Evolutionary conservation across 2,888 invertebrate genomes (phyloP).

Genomic region (Acrocera orbiculus): DNA sequence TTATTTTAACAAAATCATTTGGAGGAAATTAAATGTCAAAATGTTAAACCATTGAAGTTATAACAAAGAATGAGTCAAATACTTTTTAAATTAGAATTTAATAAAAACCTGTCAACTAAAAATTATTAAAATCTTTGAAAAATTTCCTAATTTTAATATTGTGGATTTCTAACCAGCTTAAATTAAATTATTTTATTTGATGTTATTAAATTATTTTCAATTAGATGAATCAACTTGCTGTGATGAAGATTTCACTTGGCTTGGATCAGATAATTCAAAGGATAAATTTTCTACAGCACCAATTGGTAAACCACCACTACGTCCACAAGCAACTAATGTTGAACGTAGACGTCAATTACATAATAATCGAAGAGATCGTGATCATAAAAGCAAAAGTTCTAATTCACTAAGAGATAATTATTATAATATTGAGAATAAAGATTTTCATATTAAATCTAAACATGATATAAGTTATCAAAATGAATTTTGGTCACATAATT

Average conservation of each 20-base stretch:
- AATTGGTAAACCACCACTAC: conserved; percentile 15
- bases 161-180: no score
- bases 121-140: no score
- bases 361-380: conserved; percentile 40
- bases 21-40: no score
- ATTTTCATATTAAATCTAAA: neutral
- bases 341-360: conserved; percentile 36
- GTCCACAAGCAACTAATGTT: conserved; percentile 33
- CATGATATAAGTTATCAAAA: neutral
- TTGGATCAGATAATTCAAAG: conserved; percentile 19
- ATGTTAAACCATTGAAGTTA: no score
- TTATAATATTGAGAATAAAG: conserved; percentile 19
- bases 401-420: conserved; percentile 37
- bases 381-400: conserved; percentile 45
- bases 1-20: no score
- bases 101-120: no score
- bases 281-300: conserved; percentile 7
- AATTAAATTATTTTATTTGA: no score
- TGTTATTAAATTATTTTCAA: no score
- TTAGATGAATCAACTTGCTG: conserved; percentile 43
- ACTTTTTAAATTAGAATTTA: no score
- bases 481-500: conserved; percentile 4
- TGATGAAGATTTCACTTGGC: conserved; percentile 52
- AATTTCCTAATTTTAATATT: no score
- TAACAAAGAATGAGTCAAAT: no score